Evolutionary conservation across 1,140 invertebrate genomes (phyloP).

Genomic region (Cydia fagiglandana): DNA sequence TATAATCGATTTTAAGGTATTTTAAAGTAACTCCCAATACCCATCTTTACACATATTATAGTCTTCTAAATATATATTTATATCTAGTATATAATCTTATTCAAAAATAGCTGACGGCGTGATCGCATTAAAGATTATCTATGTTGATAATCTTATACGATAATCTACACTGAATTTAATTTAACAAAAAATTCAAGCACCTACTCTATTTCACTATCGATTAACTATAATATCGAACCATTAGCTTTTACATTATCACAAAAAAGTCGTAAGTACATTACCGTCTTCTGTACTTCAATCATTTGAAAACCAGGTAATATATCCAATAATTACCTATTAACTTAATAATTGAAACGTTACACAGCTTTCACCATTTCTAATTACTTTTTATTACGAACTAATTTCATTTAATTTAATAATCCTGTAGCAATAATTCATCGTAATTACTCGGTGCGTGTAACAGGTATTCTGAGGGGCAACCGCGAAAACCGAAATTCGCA

Average conservation of each 20-base stretch:
- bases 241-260: neutral
- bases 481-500: too few relatives aligned
- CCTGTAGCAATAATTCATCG: neutral
- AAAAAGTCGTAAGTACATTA: neutral
- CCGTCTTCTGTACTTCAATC: neutral
- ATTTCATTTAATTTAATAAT: constrained; percentile 29
- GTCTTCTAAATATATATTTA: too few relatives aligned
- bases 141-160: neutral
- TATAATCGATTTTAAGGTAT: too few relatives aligned
- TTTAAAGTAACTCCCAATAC: too few relatives aligned
- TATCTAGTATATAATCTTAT: too few relatives aligned
- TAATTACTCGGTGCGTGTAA: constrained; percentile 24
- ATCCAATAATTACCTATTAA: constrained; percentile 11
- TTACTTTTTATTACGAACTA: constrained; percentile 28
- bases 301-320: neutral
- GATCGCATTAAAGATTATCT: neutral
- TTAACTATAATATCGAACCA: neutral
- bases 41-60: too few relatives aligned
- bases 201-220: too few relatives aligned
- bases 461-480: too few relatives aligned
- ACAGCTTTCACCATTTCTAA: constrained; percentile 21
- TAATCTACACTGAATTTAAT: neutral
- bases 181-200: neutral
- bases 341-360: constrained; percentile 29
- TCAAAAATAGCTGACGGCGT: neutral